These are phyloP conservation scores for Myotis yumanensis DNA, from an alignment of 2,113 vertebrate species.

Conservation along the genomic window DNA sequence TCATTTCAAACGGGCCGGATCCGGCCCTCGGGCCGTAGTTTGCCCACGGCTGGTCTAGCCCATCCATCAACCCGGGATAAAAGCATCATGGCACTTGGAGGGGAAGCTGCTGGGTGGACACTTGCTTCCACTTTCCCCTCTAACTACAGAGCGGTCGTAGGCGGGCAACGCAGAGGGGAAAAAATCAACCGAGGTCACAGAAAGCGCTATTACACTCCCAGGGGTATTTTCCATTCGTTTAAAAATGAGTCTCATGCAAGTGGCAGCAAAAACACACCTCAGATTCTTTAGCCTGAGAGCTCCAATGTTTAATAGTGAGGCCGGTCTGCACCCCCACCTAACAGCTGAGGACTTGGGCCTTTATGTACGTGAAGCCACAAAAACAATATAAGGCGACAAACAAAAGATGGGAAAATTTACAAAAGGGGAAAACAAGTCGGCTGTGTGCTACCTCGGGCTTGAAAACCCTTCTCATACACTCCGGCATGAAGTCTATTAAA, in stretches of 20 bases:
- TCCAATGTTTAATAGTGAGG: slow-evolving; percentile 76
- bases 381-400: slow-evolving; percentile 83
- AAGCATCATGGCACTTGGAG: not conserved
- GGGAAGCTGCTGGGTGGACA: not conserved
- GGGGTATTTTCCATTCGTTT: slow-evolving; percentile 70
- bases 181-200: slow-evolving; percentile 57
- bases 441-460: slow-evolving; percentile 83
- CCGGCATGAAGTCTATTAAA: slow-evolving; percentile 88
- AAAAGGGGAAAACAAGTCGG: slow-evolving; percentile 67
- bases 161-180: not conserved
- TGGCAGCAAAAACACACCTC: slow-evolving; percentile 68
- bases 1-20: too few relatives aligned
- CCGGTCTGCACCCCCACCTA: slow-evolving; percentile 68
- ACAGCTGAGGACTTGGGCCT: slow-evolving; percentile 75
- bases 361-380: slow-evolving; percentile 79
- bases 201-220: slow-evolving; percentile 28
- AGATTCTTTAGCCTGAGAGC: slow-evolving; percentile 68
- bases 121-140: not conserved
- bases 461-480: slow-evolving; percentile 85
- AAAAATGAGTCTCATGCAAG: slow-evolving; percentile 67
- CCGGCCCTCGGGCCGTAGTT: too few relatives aligned
- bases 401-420: slow-evolving; percentile 85
- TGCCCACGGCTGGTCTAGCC: too few relatives aligned
- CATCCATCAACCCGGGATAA: not conserved
- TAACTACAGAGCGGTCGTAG: not conserved